Conservation (phyloP, 1,140 invertebrate species). For the Halesus radiatus region DNA sequence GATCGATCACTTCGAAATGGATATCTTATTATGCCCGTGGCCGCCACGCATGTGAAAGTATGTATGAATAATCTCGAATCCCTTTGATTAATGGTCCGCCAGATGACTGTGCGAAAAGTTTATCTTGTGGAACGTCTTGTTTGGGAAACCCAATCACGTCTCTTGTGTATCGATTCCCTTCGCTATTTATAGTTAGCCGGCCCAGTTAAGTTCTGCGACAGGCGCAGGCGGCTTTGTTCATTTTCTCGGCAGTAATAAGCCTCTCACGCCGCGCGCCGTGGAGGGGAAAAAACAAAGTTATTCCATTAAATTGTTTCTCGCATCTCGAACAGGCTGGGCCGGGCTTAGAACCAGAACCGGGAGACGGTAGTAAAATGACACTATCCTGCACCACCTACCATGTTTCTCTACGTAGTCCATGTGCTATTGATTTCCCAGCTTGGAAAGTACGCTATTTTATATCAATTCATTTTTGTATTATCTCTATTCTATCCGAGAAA, state of each 20-base stretch:
- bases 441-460: no score
- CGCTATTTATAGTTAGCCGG: slow-evolving; percentile 11
- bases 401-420: no score
- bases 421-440: no score
- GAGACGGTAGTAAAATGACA: neutral
- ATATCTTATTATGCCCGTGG: no score
- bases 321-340: neutral
- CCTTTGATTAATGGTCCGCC: no score
- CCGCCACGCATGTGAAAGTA: no score
- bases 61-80: no score
- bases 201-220: slow-evolving; percentile 14
- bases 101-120: neutral
- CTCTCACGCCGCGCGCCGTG: neutral
- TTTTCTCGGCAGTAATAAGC: slow-evolving; percentile 10
- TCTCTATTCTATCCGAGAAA: no score
- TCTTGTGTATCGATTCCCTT: neutral
- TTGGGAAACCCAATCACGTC: slow-evolving; percentile 23
- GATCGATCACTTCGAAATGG: no score
- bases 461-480: no score
- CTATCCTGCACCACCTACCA: neutral
- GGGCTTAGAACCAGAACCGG: neutral
- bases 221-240: slow-evolving; percentile 6
- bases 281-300: slow-evolving; percentile 32
- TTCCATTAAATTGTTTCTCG: slow-evolving; percentile 33
- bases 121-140: neutral